phyloP scores from a whole-genome alignment of 2,888 invertebrate species.

The Omphaloscelis lunosa region DNA sequence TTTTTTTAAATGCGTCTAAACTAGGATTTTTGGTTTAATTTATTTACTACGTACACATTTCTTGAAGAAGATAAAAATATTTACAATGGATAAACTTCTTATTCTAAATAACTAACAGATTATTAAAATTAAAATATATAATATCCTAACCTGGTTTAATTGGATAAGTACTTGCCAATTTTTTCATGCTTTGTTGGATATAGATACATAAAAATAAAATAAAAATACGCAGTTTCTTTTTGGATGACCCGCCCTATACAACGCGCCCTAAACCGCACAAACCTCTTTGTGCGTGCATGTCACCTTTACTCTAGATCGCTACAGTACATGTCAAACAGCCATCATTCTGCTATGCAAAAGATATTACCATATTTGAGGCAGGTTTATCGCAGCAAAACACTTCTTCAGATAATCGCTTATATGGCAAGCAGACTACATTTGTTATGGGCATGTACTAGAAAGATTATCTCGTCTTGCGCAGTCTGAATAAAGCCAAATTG shows the following conservation, averaged over 20 bases:
- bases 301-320: constrained; percentile 53
- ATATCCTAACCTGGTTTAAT: background rate
- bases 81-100: too few species aligned
- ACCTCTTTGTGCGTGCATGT: constrained; percentile 48
- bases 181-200: too few species aligned
- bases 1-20: constrained; percentile 8
- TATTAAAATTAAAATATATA: too few species aligned
- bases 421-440: constrained; percentile 53
- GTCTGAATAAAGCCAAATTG: constrained; percentile 52
- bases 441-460: constrained; percentile 53
- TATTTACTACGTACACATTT: too few species aligned
- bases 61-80: too few species aligned
- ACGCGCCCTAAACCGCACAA: constrained; percentile 14
- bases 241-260: background rate
- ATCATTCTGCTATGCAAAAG: constrained; percentile 39
- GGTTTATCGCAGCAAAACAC: constrained; percentile 53
- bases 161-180: background rate
- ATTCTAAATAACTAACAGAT: too few species aligned
- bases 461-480: constrained; percentile 54
- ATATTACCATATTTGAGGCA: constrained; percentile 60
- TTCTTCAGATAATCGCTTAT: constrained; percentile 60
- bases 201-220: too few species aligned
- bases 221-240: too few species aligned
- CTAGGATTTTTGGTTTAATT: background rate
- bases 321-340: constrained; percentile 60